phyloP scores from a whole-genome alignment of 2,888 invertebrate genomes.

The Andrena dorsata region DNA sequence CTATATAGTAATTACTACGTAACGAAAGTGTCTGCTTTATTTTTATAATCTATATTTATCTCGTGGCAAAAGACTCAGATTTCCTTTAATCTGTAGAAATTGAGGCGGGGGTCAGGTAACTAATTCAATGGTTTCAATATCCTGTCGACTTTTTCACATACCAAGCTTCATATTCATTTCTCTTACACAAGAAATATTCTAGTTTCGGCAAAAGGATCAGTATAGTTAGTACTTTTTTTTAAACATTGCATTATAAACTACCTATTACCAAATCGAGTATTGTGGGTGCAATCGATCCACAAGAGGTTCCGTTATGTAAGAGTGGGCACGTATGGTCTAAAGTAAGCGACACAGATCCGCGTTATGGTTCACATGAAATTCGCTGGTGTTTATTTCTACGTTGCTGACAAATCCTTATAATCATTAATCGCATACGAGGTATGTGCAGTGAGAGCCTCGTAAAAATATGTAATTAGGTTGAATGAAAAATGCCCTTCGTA shows the following conservation, averaged over 20 bases:
- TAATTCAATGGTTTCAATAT: not conserved
- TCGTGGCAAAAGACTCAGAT: not conserved
- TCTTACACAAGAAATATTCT: too few species aligned
- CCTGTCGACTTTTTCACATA: not conserved
- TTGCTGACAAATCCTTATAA: too few species aligned
- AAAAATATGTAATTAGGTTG: not conserved
- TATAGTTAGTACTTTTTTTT: not conserved
- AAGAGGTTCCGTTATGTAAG: slow-evolving; percentile 59
- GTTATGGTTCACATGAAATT: slow-evolving; percentile 39
- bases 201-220: not conserved
- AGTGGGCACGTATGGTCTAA: slow-evolving; percentile 41
- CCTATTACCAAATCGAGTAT: slow-evolving; percentile 28
- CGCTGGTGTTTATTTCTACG: not conserved
- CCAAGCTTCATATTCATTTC: too few species aligned
- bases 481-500: not conserved
- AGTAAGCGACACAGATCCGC: slow-evolving; percentile 34
- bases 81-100: not conserved
- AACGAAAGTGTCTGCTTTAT: slow-evolving; percentile 1
- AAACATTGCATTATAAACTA: slow-evolving; percentile 3
- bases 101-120: not conserved
- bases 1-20: slow-evolving; percentile 4
- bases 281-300: slow-evolving; percentile 46
- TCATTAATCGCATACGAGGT: too few species aligned
- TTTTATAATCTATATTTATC: not conserved
- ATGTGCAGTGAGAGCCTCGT: too few species aligned